Conservation (phyloP, 2,113 vertebrate genomes). For the Malurus melanocephalus region DNA sequence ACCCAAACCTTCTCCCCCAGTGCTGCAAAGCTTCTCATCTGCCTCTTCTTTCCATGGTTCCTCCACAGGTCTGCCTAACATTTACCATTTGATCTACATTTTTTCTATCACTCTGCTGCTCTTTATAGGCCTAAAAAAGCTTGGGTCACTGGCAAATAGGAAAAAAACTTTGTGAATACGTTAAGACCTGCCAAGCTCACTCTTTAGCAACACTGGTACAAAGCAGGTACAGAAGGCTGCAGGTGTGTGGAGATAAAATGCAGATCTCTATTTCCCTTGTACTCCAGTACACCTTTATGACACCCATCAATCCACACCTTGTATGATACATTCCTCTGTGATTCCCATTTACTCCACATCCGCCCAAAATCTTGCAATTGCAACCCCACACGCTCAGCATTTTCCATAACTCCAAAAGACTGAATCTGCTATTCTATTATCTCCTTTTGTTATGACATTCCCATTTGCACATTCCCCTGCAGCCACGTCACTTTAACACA, state of each 20-base stretch:
- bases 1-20: background rate
- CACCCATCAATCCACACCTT: background rate
- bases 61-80: background rate
- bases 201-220: background rate
- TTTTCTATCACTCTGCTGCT: background rate
- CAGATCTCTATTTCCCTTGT: background rate
- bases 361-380: background rate
- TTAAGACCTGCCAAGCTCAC: background rate
- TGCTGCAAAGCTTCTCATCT: background rate
- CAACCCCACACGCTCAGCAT: background rate
- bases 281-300: background rate
- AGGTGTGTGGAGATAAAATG: background rate
- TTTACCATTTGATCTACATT: background rate
- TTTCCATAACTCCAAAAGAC: background rate
- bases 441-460: background rate
- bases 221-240: background rate
- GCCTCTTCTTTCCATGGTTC: fast-evolving
- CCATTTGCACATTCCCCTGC: background rate
- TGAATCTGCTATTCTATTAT: background rate
- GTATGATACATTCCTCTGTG: background rate
- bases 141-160: background rate
- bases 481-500: background rate
- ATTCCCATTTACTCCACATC: background rate
- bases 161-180: background rate
- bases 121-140: background rate